phyloP scores from a whole-genome alignment of 2,888 invertebrate species.

The Diachrysia chrysitis region DNA sequence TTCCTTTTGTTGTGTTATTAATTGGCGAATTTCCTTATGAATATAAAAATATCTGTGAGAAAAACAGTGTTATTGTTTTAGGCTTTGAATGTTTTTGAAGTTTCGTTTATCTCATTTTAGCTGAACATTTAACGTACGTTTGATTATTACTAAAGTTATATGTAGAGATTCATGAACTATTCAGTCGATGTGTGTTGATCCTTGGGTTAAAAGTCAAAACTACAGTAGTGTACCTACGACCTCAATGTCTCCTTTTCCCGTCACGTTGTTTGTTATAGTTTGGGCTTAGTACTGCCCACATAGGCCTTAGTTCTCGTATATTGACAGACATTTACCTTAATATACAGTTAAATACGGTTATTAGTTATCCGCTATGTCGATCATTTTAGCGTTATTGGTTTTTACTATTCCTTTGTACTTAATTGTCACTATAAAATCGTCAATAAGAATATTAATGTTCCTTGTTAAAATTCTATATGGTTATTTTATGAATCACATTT shows the following conservation, averaged over 20 bases:
- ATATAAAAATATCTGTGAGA: neutral
- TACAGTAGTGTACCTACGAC: neutral
- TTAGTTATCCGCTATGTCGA: neutral
- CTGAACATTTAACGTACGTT: neutral
- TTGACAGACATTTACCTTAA: neutral
- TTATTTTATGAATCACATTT: slow-evolving; percentile 12
- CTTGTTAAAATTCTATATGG: neutral
- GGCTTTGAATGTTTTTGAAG: neutral
- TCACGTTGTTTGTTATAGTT: slow-evolving; percentile 4
- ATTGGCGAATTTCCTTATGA: neutral
- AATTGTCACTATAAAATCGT: neutral
- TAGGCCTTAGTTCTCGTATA: too few species aligned
- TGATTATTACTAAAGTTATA: neutral
- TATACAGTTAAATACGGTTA: neutral
- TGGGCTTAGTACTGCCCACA: neutral
- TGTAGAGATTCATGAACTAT: slow-evolving; percentile 3
- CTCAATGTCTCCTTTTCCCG: neutral
- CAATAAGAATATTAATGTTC: too few species aligned
- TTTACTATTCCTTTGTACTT: neutral
- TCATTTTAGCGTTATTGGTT: too few species aligned
- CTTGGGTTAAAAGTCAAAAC: neutral
- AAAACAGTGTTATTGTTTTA: too few species aligned
- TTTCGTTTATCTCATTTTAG: neutral
- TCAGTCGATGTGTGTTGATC: slow-evolving; percentile 1
- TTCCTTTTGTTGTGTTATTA: slow-evolving; percentile 11